Evolutionary conservation across 1,140 invertebrate genomes (phyloP), one percentile per base, ranked within the genome.

Genomic region (Zaprionus inermis): DNA sequence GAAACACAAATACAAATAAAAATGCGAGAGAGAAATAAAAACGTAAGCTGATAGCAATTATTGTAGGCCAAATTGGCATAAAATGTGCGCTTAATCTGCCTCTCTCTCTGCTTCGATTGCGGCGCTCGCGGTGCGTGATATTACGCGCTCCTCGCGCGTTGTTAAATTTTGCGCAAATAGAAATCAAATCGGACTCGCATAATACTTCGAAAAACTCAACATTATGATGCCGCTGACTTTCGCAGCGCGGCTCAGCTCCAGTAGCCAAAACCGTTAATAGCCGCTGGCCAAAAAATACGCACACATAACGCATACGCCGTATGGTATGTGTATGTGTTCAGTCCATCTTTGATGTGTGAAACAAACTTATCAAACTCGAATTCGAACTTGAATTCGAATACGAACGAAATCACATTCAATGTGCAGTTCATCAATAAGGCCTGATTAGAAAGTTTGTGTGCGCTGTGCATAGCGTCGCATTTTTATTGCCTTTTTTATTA

Each of bases 401-500:
- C 51, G 38, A 58, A 55, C 22, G 57, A 44, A 57, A 30, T 58
- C 54, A 57, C 11, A 75, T 63, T 72, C 76, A 72, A 63, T 54
- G 63, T 63, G 59, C 64, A 76, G 78, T 78, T 75, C 68, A 74
- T 81, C 81, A 85, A 81, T 70, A 68, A 57, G 55, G 59, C 70
- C 49, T 54, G 76, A 86, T 79, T 82, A 77, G 82, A 88, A 86
- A 86, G 83, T 86, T 69, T 72, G 64, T 54, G 46, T 67, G 70
- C 70, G 51, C 44, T 28, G 9, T 57, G 68, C 30, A 69, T 63
- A 78, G 60, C n/a, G 82, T 57, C 38, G 38, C 38, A 16, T 41
- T 72, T 41, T 58, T 22, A 7, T 30, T 51, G 58, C n/a, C n/a
- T 57, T 65, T 70, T 81, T 81, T 76, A 67, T 79, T 76, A 56